Base-by-base conservation (phyloP, 2,797 vertebrate species). In the Hybognathus amarus region DNA sequence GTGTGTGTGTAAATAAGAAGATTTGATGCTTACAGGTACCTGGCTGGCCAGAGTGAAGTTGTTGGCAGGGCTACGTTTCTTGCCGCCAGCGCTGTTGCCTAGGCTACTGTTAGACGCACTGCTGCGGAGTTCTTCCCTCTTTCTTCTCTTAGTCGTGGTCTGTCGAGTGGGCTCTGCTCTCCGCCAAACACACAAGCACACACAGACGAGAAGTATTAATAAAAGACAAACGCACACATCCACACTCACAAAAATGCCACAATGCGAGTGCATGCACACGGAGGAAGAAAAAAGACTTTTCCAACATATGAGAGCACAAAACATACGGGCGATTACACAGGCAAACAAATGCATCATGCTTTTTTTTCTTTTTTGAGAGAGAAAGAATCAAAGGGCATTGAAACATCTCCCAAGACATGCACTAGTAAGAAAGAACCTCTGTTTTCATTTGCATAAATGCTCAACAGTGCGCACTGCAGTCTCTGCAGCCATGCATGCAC, bases 1-100 rank as follows among this genome's bases (percentile, higher is more conserved):
- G 59, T 54, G 36, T 77, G 45, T 77, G 77, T 84, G 78, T 77
- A 85, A 66, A 87, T 91, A 87, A 91, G 87, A 89, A 92, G 91
- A 90, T 90, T 77, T 64, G 97, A 98, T 96, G 97, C 98, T 99
- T 99, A 99, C 98, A 98, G 98, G 98, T 98, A 99, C 98, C 98
- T 99, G 98, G 96, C 96, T 98, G 96, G 97, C 96, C 95, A 99
- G 96, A 93, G 94, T 99, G 95, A 99, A 96, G 96, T 95, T 99
- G 86, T 96, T 96, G 40, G 97, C 97, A 0, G 97, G 95, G 75
- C 95, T 95, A 92, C 98, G 98, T 88, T 99, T 99, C 96, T 99
- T 99, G 94, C 96, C 95, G 67, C 96, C 95, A 45, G 93, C 86
- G 83, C 92, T 96, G 91, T 96, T 97, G 83, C 97, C 98, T 24